These are phyloP conservation scores for Drosophila buzzatii DNA, from an alignment of 2,888 invertebrate species.

Conservation along the genomic window DNA sequence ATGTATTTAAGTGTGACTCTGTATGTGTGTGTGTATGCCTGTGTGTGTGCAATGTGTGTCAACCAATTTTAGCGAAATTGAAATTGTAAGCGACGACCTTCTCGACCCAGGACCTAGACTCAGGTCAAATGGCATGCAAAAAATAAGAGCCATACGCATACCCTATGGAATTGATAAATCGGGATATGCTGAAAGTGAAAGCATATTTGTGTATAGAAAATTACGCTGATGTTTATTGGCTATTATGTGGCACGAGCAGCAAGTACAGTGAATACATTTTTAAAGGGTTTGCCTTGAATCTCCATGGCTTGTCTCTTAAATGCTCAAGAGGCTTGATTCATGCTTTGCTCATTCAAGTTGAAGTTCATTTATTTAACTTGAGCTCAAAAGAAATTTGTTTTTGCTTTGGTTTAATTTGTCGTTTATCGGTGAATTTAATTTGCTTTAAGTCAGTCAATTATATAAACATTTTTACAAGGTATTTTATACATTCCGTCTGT, in stretches of 20 bases:
- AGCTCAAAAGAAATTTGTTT: too few relatives aligned
- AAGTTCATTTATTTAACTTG: background rate
- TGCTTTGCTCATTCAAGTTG: background rate
- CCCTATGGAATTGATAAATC: background rate
- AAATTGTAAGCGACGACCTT: constrained; percentile 73
- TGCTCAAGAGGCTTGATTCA: background rate
- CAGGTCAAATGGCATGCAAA: constrained; percentile 45
- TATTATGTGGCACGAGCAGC: background rate
- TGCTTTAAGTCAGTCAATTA: background rate
- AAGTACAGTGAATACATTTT: background rate
- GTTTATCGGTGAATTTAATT: too few relatives aligned
- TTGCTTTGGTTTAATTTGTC: too few relatives aligned
- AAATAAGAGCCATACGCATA: constrained; percentile 15
- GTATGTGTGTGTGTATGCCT: background rate
- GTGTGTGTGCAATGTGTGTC: constrained; percentile 68
- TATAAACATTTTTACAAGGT: background rate
- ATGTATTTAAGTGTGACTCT: background rate
- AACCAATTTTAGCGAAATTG: constrained; percentile 77
- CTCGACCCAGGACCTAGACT: constrained; percentile 30
- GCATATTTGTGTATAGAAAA: background rate
- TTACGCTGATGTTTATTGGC: background rate
- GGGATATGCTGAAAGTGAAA: background rate
- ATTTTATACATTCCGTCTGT: background rate
- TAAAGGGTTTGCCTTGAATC: background rate
- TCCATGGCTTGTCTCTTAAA: background rate